These are phyloP conservation scores for Nephrotoma flavescens DNA, from an alignment of 2,888 invertebrate species.

Conservation along the genomic window DNA sequence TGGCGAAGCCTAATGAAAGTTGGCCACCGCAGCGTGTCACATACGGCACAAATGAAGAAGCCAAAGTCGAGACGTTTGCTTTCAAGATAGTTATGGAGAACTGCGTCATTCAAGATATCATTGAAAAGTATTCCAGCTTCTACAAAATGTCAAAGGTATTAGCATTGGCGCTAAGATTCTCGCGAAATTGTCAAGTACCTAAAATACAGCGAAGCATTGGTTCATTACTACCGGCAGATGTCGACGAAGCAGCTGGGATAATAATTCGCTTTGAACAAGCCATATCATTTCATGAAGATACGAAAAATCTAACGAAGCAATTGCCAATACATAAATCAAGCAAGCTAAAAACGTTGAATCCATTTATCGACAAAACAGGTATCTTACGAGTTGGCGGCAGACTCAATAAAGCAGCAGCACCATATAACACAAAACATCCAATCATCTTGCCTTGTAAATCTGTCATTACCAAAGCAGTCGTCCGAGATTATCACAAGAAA, in stretches of 20 bases:
- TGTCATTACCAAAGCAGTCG: neutral
- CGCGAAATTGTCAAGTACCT: no score
- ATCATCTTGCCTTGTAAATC: neutral
- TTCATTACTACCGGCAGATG: neutral
- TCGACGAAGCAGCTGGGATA: no score
- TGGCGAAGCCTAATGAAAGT: neutral
- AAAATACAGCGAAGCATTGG: no score
- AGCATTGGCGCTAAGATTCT: no score
- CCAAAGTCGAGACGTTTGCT: neutral
- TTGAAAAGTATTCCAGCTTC: no score
- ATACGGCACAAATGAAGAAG: neutral
- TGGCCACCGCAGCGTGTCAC: neutral
- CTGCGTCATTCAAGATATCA: no score
- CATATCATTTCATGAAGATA: no score
- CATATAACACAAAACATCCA: neutral
- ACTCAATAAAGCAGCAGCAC: neutral
- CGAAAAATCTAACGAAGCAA: no score
- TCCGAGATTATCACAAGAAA: neutral
- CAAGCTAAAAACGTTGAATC: neutral
- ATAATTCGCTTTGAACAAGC: no score
- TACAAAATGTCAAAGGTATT: no score
- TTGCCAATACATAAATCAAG: neutral
- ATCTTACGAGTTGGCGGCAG: neutral
- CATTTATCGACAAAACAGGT: neutral
- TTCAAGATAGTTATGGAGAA: neutral